These are phyloP conservation scores for Eupithecia tripunctaria DNA, from an alignment of 2,888 invertebrate genomes.

Conservation along the genomic window DNA sequence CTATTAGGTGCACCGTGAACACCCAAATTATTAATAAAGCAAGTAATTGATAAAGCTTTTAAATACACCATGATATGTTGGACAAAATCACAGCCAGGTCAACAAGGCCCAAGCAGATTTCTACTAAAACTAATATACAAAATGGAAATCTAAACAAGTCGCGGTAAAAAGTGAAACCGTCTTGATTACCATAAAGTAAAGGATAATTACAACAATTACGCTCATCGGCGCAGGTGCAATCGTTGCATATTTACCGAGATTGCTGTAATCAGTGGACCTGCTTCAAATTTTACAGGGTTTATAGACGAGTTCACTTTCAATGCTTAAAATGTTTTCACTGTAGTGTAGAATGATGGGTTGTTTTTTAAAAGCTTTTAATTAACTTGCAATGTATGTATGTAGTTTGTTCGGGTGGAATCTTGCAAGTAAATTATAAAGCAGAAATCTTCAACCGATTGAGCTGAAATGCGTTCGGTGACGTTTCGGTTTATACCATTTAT, in stretches of 20 bases:
- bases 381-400: too few species aligned
- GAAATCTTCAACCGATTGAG: too few species aligned
- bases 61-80: too few species aligned
- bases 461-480: too few species aligned
- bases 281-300: slow-evolving; percentile 8
- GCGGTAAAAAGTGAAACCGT: slow-evolving; percentile 41
- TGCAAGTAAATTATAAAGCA: too few species aligned
- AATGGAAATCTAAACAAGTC: slow-evolving; percentile 28
- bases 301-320: slow-evolving; percentile 6
- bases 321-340: not conserved
- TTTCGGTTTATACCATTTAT: too few species aligned
- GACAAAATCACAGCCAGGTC: not conserved
- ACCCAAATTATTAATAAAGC: not conserved
- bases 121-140: slow-evolving; percentile 15
- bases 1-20: not conserved
- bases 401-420: too few species aligned
- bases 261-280: slow-evolving; percentile 30
- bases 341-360: too few species aligned
- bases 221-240: slow-evolving; percentile 37
- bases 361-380: too few species aligned
- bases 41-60: too few species aligned
- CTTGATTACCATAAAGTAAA: slow-evolving; percentile 36
- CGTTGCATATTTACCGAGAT: slow-evolving; percentile 38
- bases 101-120: not conserved
- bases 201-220: slow-evolving; percentile 43